Base-by-base conservation (phyloP, 2,797 vertebrate species). In the Bradypodion ventrale region DNA sequence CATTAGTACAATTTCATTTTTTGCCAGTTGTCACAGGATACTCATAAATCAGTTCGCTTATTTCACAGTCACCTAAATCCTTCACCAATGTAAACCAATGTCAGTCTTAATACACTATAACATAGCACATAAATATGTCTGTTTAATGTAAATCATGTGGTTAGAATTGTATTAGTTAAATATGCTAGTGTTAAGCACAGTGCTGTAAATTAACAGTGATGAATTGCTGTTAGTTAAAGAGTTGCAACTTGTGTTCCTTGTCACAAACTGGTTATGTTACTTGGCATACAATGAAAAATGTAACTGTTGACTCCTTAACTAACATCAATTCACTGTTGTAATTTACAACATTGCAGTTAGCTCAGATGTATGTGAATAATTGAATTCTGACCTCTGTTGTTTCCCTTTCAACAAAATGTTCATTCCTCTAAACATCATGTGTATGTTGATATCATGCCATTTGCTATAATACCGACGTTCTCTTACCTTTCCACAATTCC, bases 401-500 rank as follows among this genome's bases (percentile, higher is more conserved):
- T 27, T 49, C 7, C 13, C 25, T 56, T 69, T 32, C 68, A 62
- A 46, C 35, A 78, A 62, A 59, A 42, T 76, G 25, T 83, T 3
- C 23, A 21, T 66, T 70, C 74, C 16, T 62, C 65, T n/a, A 70
- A 83, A 69, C 5, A 46, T 8, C 29, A 10, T 63, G 25, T 12
- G 13, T 23, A 60, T 4, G 7, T 32, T 42, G 19, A 68, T 72
- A n/a, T 2, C 37, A 32, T 49, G 13, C 49, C 69, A 21, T 65
- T 44, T 69, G 1, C 59, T 63, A 16, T 49, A 63, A 70, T 44
- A n/a, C 35, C 13, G 56, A 56, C 37, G 60, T 40, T 2, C 1
- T 5, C 1, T 2, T 5, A 4, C 40, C 15, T 19, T 0, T 1
- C n/a, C 25, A 56, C 25, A 16, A 70, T 0, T 2, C 9, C 0